Percentiles rank a stretch among this genome's conserved stretches.
Conservation (phyloP, 2,888 invertebrate species). For the Cecidostiba fungosa region DNA sequence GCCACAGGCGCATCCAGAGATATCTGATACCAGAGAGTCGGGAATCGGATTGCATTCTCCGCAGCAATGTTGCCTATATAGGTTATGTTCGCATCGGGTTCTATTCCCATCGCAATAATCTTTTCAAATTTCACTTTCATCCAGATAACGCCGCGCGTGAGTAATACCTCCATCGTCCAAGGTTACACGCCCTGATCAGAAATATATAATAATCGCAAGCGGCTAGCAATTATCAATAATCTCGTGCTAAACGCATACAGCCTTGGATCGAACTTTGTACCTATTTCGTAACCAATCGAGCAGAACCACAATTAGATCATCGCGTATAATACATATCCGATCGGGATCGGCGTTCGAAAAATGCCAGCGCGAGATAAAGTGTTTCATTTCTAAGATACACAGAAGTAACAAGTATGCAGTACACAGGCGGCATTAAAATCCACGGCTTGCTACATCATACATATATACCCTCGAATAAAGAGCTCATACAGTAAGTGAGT, state of each 20-base stretch:
- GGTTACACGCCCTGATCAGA: background rate
- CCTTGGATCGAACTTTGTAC: background rate
- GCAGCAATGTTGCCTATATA: background rate
- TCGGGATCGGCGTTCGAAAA: background rate
- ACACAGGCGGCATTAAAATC: background rate
- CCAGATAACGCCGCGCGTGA: conserved; percentile 30
- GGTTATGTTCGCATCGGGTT: conserved; percentile 21
- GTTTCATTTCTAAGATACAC: background rate
- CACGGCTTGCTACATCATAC: background rate
- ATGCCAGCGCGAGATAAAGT: background rate
- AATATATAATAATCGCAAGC: background rate
- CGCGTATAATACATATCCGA: background rate
- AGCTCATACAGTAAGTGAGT: conserved; percentile 25
- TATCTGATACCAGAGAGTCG: conserved; percentile 42
- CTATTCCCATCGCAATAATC: background rate
- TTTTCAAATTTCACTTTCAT: conserved; percentile 28
- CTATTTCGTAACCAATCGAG: background rate
- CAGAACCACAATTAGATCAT: background rate
- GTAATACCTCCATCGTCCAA: conserved; percentile 8
- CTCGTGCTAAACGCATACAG: background rate
- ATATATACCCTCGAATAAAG: background rate
- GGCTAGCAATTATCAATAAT: background rate
- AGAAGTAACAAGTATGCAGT: background rate
- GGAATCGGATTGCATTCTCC: conserved; percentile 28
- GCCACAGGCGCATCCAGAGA: background rate